Evolutionary conservation across 2,888 invertebrate genomes (phyloP), one percentile per base, ranked within the genome.

Genomic region (Leptopilina syphax): DNA sequence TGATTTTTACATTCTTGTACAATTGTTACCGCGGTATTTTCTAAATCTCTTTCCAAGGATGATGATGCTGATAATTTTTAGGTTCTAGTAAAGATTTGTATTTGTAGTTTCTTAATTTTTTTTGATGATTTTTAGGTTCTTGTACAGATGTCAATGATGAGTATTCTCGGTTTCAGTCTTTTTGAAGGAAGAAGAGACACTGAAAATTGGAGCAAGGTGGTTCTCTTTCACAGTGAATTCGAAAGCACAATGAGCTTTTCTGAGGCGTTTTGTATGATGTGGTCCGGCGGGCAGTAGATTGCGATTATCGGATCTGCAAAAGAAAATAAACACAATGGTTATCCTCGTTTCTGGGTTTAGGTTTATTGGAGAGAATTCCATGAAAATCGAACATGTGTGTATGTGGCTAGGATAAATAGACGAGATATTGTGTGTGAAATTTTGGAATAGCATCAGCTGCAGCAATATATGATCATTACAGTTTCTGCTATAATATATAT

Each of bases 301-400:
- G 57, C 57, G 5, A 60, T 73, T 73, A 73, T 60, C 41, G 54
- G 27, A 1, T 7, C 73, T 73, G 73, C 57, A 73, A 73, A 73
- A 73, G 57, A 73, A 73, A 60, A 60, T 73, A 34, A 34, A 73
- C 9, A 60, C 57, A 60, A 34, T n/a, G 34, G 50, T 73, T 73
- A 73, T n/a, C 54, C 54, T 54, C 70, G 6, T 70, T 34, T 70
- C 27, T 13, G 70, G 54, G 27, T 54, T 54, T 54, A 54, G 24
- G 24, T 27, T 68, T 70, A 60, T 63, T 54, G 34, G 34, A 73
- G 34, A 73, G 41, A 73, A 73, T n/a, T 73, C 57, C 41, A 73
- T 50, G 50, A 60, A 18, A 60, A 57, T 54, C 57, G 57, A 34
- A 34, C 7, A 73, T 73, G 57, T 57, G 4, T 34, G 34, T 34